Conservation (phyloP, 2,113 vertebrate genomes). For the Aviceda subcristata region DNA sequence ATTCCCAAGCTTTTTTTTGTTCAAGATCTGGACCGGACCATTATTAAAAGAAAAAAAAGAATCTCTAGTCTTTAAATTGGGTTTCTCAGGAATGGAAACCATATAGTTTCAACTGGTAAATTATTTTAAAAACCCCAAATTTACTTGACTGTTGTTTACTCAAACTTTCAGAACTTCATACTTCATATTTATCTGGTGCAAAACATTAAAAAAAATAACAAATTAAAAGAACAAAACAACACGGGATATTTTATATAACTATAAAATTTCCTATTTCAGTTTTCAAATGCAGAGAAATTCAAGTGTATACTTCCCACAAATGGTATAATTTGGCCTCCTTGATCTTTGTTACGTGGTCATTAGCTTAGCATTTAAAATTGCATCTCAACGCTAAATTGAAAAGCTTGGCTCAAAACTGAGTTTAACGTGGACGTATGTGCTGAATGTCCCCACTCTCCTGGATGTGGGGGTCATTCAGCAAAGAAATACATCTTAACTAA, state of each 20-base stretch:
- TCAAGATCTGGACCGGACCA: not conserved
- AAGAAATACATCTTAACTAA: constrained; percentile 55
- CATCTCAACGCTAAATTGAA: not conserved
- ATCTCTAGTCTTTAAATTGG: constrained; percentile 1
- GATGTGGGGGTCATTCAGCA: constrained; percentile 36
- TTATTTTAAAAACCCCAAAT: not conserved
- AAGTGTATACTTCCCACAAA: not conserved
- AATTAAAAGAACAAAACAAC: not conserved
- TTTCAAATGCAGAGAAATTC: not conserved
- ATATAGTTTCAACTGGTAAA: not conserved
- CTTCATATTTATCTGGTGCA: not conserved
- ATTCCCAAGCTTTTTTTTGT: constrained; percentile 43
- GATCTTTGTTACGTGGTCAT: not conserved
- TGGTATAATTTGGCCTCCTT: constrained; percentile 46
- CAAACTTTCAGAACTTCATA: not conserved
- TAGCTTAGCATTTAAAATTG: not conserved
- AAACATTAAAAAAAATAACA: not conserved
- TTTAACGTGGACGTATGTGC: not conserved
- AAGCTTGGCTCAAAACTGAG: constrained; percentile 55
- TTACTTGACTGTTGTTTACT: not conserved
- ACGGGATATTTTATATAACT: not conserved
- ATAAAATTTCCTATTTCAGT: not conserved
- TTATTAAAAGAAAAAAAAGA: constrained; percentile 17
- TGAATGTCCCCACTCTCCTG: constrained; percentile 27
- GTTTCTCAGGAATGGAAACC: constrained; percentile 18